Base-by-base conservation (phyloP, 37 sponge, comb jelly and placozoan species). In the Sycon ciliatum region DNA sequence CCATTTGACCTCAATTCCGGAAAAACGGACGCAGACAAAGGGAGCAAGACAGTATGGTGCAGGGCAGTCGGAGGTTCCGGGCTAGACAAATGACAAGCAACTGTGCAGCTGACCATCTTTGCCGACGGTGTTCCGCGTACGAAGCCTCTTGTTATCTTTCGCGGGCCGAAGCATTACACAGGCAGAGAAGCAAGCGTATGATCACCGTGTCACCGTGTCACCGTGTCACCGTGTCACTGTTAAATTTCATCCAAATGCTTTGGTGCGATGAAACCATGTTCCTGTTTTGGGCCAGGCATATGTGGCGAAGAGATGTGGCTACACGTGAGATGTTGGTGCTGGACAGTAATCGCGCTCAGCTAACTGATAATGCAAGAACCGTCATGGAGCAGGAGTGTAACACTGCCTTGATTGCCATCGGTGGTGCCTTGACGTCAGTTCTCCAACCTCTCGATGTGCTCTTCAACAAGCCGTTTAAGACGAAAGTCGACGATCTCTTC, bases 1-100 rank as follows among this genome's bases (percentile, higher is more conserved):
- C n/a, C n/a, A n/a, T n/a, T n/a, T n/a, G n/a, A n/a, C n/a, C n/a
- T 68, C 80, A 6, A 37, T 79, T 20, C 80, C 80, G 73, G 80
- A n/a, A 20, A 4, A 39, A 79, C 73, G 32, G 63, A 72, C 65
- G 73, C 56, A 1, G 58, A 32, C 28, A 79, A 22, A 18, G 70
- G 70, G 65, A 67, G 23, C 3, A n/a, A 29, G 46, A 54, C 80
- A 53, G 66, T 79, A 40, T 72, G 80, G 80, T 56, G 65, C 2
- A 38, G 67, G 42, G 80, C n/a, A n/a, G n/a, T 67, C 66, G 80
- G 64, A 32, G 55, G 28, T 37, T 71, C 80, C 23, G 80, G 80
- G 2, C 66, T 79, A 7, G 73, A 79, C 36, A 79, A 79, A 33
- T 67, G 73, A 34, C 80, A 79, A 38, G 72, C 73, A 33, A 79